These are phyloP conservation scores for Calycopis cecrops DNA, from an alignment of 1,140 invertebrate species.

Conservation along the genomic window DNA sequence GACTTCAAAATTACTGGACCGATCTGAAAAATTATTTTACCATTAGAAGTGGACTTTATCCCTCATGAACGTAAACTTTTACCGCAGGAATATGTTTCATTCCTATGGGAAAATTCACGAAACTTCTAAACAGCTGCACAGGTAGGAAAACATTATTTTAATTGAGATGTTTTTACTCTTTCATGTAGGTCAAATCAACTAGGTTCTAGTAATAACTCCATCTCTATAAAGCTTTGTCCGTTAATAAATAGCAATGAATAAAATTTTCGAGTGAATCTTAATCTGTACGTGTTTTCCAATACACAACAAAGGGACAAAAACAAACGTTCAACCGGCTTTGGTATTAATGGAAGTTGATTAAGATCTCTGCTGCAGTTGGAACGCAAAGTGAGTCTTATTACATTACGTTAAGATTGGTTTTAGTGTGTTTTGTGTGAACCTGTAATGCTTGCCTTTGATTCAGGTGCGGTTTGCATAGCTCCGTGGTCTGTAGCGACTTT, in stretches of 20 bases:
- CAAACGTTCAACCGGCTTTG: conserved; percentile 8
- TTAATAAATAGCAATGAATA: neutral
- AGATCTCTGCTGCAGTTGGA: neutral
- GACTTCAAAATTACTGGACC: no score
- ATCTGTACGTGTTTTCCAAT: conserved; percentile 1
- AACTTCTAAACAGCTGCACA: no score
- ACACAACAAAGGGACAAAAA: conserved; percentile 10
- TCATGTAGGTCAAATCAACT: no score
- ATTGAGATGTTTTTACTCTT: no score
- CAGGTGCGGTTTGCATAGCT: neutral
- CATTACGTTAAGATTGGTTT: neutral
- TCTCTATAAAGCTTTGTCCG: no score
- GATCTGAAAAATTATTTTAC: no score
- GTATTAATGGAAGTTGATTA: conserved; percentile 15
- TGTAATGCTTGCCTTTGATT: conserved; percentile 2
- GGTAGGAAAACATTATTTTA: no score
- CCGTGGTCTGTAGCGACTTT: neutral
- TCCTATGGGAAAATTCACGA: no score
- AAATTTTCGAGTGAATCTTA: neutral
- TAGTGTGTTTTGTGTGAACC: neutral
- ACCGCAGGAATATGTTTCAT: no score
- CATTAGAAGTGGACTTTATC: no score
- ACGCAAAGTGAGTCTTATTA: neutral
- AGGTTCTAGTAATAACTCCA: no score
- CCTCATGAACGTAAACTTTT: no score